Percentiles rank a stretch among this genome's conserved stretches.
Conservation (phyloP, 1,140 invertebrate genomes). For the Drosophila nannoptera region DNA sequence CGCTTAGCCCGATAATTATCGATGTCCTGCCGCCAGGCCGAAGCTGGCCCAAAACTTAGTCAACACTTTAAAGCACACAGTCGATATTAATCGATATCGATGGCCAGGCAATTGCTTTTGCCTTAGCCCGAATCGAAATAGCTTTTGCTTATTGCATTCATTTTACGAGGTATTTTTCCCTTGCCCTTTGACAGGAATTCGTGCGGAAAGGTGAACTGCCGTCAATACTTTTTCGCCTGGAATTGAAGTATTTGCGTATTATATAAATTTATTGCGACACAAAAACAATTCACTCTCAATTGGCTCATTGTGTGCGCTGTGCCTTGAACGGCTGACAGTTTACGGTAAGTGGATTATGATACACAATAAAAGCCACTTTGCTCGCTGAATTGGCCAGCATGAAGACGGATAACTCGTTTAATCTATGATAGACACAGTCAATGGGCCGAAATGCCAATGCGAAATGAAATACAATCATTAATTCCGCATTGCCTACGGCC, state of each 20-base stretch:
- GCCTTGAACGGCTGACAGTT: not conserved
- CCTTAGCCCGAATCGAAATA: no score
- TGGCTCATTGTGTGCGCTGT: not conserved
- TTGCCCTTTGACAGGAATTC: no score
- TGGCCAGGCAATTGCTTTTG: no score
- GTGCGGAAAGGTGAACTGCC: no score
- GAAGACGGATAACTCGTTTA: constrained; percentile 41
- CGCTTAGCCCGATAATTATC: constrained; percentile 66
- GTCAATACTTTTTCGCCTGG: no score
- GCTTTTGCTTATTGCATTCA: no score
- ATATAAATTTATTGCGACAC: not conserved
- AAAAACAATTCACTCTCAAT: not conserved
- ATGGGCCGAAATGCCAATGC: constrained; percentile 26
- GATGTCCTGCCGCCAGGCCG: constrained; percentile 54
- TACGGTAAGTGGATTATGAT: not conserved
- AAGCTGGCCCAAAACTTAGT: constrained; percentile 4
- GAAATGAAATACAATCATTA: constrained; percentile 75
- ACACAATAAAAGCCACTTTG: constrained; percentile 24
- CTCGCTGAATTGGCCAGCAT: constrained; percentile 12
- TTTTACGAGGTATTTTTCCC: no score
- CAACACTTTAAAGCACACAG: no score
- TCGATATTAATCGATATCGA: no score
- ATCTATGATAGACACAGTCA: constrained; percentile 31
- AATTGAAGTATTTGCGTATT: not conserved
- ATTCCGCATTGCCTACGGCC: constrained; percentile 58